phyloP scores from a whole-genome alignment of 2,888 invertebrate genomes.

The Lissonota sp. region DNA sequence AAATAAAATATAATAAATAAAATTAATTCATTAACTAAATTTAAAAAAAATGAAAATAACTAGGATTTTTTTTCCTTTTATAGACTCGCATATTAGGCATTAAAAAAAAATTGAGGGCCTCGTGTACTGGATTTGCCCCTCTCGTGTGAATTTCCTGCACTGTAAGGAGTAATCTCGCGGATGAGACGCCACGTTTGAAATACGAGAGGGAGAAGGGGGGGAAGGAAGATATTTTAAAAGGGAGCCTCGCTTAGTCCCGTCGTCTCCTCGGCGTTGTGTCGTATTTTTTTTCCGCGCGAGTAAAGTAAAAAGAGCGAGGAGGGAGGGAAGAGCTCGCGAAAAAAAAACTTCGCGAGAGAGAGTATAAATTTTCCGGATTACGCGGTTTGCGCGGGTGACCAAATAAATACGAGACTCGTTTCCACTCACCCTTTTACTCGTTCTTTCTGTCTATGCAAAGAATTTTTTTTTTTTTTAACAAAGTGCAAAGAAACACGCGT shows the following conservation, averaged over 20 bases:
- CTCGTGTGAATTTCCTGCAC: slow-evolving; percentile 30
- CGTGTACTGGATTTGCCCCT: not conserved
- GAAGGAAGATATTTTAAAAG: slow-evolving; percentile 47
- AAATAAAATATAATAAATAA: too few relatives aligned
- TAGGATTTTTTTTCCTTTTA: not conserved
- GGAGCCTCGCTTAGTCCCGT: slow-evolving; percentile 28
- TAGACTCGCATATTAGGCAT: not conserved
- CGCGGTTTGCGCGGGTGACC: slow-evolving; percentile 64
- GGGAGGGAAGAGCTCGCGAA: slow-evolving; percentile 62
- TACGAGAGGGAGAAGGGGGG: slow-evolving; percentile 9
- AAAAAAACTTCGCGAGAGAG: slow-evolving; percentile 60
- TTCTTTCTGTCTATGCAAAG: not conserved
- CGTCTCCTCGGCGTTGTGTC: slow-evolving; percentile 39
- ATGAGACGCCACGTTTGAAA: slow-evolving; percentile 31
- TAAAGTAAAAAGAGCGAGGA: slow-evolving; percentile 37
- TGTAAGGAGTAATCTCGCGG: slow-evolving; percentile 51
- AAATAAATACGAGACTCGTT: slow-evolving; percentile 70
- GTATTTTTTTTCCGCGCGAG: slow-evolving; percentile 56
- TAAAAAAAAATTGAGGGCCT: slow-evolving; percentile 1
- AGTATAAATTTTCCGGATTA: slow-evolving; percentile 71
- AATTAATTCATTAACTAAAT: not conserved
- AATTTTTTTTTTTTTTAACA: slow-evolving; percentile 16
- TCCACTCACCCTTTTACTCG: slow-evolving; percentile 31
- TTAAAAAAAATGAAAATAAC: not conserved
- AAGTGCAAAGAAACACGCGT: slow-evolving; percentile 5